Evolutionary conservation across 2,888 invertebrate genomes (phyloP), one percentile per base, ranked within the genome.

Genomic region (Ophioninae sp.): DNA sequence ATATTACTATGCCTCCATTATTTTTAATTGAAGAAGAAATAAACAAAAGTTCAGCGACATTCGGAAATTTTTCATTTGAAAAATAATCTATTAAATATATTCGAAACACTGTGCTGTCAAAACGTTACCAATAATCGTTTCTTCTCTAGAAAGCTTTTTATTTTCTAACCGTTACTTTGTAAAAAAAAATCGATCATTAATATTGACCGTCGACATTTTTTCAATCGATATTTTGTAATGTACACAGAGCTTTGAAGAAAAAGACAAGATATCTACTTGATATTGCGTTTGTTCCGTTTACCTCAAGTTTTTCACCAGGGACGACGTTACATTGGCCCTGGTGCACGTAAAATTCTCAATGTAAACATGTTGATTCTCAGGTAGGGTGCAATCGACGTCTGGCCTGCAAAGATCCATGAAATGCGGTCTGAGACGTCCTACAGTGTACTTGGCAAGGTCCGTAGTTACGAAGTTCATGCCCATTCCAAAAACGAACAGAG

Each of bases 401-500:
- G 99, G 99, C 78, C 95, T 93, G 91, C 99, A 99, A 0, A 99
- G 96, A 87, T 95, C 95, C 91, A 98, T 95, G 94, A 99, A 99
- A 93, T 99, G 99, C 44, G 99, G 99, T 87, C 99, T 94, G 87
- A 99, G 93, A 78, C 99, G 95, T 59, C 99, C 99, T 86, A 99
- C 96, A 8, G 97, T 96, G 92, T 98, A 99, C 93, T 99, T 99
- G 86, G 97, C 97, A 86, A 98, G 95, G 93, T 99, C 99, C 6
- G 98, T 99, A 85, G 97, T 95, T 68, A 98, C 93, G 92, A 98
- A 97, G 86, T 96, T 96, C 87, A 96, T 95, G 64, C 96, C 96
- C 67, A 96, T 96, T 0, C 98, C 99, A 93, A 98, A 98, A 39
- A 96, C 96, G 92, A 98, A 98, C 64, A 97, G 94, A 0, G 97